A percentile compares a stretch with the other conserved stretches of the same genome.
phyloP scores from a whole-genome alignment of 2,797 vertebrate species.

The Phalloptychus januarius region DNA sequence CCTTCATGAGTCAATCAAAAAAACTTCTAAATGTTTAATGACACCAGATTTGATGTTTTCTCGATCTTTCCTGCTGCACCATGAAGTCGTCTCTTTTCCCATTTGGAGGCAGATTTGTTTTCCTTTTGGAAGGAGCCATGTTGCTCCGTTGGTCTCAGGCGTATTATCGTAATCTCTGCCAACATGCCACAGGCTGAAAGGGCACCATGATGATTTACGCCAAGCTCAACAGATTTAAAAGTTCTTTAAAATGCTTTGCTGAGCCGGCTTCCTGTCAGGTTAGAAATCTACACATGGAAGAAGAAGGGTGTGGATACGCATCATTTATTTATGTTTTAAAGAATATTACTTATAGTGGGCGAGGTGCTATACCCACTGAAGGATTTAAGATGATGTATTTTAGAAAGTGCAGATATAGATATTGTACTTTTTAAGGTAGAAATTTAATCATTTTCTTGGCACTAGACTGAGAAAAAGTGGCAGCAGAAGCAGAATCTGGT shows the following conservation, averaged over 20 bases:
- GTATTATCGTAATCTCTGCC: conserved; percentile 57
- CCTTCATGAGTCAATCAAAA: background rate
- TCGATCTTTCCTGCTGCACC: conserved; percentile 26
- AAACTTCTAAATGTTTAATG: background rate
- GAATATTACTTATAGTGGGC: conserved; percentile 37
- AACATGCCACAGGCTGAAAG: conserved; percentile 59
- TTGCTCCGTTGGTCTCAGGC: conserved; percentile 46
- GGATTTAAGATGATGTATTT: conserved; percentile 63
- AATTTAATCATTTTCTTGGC: conserved; percentile 58
- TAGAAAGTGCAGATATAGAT: conserved; percentile 60
- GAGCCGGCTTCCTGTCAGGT: conserved; percentile 40
- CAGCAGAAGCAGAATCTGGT: conserved; percentile 35
- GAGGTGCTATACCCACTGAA: conserved; percentile 44
- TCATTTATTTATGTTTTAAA: conserved; percentile 61
- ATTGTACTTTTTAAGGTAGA: conserved; percentile 28
- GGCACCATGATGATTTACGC: conserved; percentile 65
- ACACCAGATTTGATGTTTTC: conserved; percentile 40
- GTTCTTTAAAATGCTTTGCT: conserved; percentile 66
- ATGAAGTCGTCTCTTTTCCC: conserved; percentile 53
- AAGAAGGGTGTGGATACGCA: conserved; percentile 34
- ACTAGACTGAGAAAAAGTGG: conserved; percentile 29
- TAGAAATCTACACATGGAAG: conserved; percentile 26
- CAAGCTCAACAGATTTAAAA: conserved; percentile 71
- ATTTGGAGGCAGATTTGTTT: conserved; percentile 52
- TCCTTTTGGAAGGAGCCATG: conserved; percentile 43